These are phyloP conservation scores for Periophthalmus modestus DNA, from an alignment of 2,113 vertebrate genomes.

Conservation along the genomic window DNA sequence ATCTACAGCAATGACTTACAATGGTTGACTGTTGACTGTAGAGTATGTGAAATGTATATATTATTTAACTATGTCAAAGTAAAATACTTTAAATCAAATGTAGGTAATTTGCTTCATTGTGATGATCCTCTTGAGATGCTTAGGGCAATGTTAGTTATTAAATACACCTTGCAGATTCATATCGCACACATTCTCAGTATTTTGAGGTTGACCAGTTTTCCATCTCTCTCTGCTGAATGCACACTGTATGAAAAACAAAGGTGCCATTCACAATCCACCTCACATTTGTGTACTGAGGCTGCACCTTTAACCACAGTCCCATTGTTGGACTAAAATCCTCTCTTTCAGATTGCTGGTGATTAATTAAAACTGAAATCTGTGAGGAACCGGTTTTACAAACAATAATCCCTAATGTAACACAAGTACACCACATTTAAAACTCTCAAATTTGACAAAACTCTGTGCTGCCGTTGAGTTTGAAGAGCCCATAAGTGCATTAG, in stretches of 20 bases:
- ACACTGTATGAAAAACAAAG: constrained; percentile 40
- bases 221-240: constrained; percentile 16
- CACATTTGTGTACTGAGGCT: constrained; percentile 20
- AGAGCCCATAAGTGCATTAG: no score
- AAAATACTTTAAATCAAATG: not conserved
- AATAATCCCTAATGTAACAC: not conserved
- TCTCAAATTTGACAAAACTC: not conserved
- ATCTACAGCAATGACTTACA: not conserved
- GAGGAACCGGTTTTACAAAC: not conserved
- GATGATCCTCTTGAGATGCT: no score
- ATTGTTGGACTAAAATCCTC: not conserved
- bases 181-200: no score
- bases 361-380: not conserved
- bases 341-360: not conserved
- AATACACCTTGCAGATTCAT: no score
- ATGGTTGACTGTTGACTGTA: not conserved
- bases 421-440: not conserved
- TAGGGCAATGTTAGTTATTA: no score
- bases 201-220: not conserved
- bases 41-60: not conserved
- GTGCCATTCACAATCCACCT: constrained; percentile 36
- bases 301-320: constrained; percentile 20
- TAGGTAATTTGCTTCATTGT: not conserved
- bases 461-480: not conserved
- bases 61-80: not conserved